A percentile compares a stretch with the other conserved stretches of the same genome.
Conservation (phyloP, 2,113 vertebrate genomes). For the Egretta garzetta region DNA sequence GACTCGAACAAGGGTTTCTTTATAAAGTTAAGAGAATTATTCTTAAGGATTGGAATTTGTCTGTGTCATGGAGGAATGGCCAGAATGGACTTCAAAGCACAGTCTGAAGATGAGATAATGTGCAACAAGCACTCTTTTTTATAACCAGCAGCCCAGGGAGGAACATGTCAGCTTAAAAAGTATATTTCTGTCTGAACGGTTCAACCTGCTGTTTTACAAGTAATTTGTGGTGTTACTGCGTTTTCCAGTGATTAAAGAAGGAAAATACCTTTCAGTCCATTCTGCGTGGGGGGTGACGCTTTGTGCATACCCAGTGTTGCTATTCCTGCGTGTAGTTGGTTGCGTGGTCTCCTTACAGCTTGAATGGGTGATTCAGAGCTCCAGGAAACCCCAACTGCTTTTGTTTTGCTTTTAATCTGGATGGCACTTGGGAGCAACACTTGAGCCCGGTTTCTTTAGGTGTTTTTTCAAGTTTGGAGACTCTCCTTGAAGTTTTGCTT, state of each 20-base stretch:
- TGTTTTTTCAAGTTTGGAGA: not conserved
- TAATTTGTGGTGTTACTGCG: accelerated
- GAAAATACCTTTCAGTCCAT: not conserved
- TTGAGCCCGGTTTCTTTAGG: not conserved
- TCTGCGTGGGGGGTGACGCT: not conserved
- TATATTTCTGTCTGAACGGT: not conserved
- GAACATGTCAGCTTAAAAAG: not conserved
- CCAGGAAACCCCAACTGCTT: not conserved
- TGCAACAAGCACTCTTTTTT: not conserved
- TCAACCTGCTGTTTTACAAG: conserved; percentile 8
- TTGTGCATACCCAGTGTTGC: not conserved
- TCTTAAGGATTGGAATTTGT: conserved; percentile 16
- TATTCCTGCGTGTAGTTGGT: not conserved
- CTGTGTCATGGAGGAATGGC: conserved; percentile 1
- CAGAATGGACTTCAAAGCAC: conserved; percentile 30
- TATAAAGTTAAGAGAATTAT: conserved; percentile 29
- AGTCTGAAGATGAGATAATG: conserved; percentile 19
- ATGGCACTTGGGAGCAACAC: conserved; percentile 23
- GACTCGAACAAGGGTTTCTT: conserved; percentile 41
- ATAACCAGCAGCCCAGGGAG: not conserved
- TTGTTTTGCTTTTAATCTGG: conserved; percentile 34
- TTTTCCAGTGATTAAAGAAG: conserved; percentile 5
- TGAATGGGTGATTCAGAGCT: conserved; percentile 2
- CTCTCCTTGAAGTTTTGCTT: conserved; percentile 48
- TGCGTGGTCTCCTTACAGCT: not conserved